Evolutionary conservation across 2,888 invertebrate genomes (phyloP).

Genomic region (Bombyx huttoni): DNA sequence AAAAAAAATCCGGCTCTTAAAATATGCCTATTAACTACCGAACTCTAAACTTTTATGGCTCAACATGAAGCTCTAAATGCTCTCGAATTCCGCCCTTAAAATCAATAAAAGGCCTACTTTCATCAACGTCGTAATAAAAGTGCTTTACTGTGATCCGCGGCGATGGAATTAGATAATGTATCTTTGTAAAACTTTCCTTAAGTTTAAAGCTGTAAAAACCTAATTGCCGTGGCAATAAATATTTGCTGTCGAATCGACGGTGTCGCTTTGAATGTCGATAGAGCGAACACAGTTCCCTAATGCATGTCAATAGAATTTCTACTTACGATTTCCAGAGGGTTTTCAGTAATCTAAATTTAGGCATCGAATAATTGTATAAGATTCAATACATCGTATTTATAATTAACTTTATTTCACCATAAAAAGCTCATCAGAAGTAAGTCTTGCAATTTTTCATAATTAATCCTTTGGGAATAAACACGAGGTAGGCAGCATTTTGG

Average conservation of each 20-base stretch:
- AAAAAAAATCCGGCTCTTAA: slow-evolving; percentile 6
- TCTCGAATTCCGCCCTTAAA: slow-evolving; percentile 57
- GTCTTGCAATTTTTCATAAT: too few relatives aligned
- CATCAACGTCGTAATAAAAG: slow-evolving; percentile 62
- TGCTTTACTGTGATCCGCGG: slow-evolving; percentile 58
- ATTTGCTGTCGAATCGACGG: slow-evolving; percentile 41
- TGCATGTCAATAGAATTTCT: slow-evolving; percentile 52
- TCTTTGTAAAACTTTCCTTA: slow-evolving; percentile 46
- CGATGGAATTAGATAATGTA: slow-evolving; percentile 62
- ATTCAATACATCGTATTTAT: too few relatives aligned
- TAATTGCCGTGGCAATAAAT: slow-evolving; percentile 59
- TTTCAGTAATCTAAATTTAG: slow-evolving; percentile 32
- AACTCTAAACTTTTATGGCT: slow-evolving; percentile 50
- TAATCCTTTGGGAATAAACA: too few relatives aligned
- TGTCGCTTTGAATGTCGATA: slow-evolving; percentile 47
- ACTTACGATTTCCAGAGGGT: slow-evolving; percentile 38
- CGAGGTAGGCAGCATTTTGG: too few relatives aligned
- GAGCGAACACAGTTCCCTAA: slow-evolving; percentile 38
- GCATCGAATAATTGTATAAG: slow-evolving; percentile 26
- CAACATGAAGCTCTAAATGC: slow-evolving; percentile 56
- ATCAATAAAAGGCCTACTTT: slow-evolving; percentile 65
- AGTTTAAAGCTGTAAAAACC: slow-evolving; percentile 52
- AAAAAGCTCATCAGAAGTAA: too few relatives aligned
- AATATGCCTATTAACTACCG: slow-evolving; percentile 43
- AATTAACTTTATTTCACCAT: too few relatives aligned